phyloP scores from a whole-genome alignment of 2,888 invertebrate genomes.

The Xylophagus ater region DNA sequence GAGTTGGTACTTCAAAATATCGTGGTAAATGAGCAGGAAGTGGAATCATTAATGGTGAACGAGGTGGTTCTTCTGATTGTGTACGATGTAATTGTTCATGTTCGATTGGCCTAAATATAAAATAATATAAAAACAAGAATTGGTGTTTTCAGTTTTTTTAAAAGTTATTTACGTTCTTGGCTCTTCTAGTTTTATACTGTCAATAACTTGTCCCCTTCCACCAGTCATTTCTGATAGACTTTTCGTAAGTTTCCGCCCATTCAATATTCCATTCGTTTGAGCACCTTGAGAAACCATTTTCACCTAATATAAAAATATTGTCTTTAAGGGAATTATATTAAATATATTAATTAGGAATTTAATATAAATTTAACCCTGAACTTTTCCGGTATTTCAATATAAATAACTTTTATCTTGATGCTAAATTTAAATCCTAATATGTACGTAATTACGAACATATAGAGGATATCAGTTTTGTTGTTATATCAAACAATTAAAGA shows the following conservation, averaged over 20 bases:
- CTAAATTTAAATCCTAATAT: no score
- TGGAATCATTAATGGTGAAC: slow-evolving; percentile 41
- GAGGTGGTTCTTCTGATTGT: slow-evolving; percentile 73
- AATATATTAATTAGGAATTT: no score
- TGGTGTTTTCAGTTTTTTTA: no score
- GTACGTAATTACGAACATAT: no score
- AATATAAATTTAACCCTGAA: no score
- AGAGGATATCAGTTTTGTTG: no score
- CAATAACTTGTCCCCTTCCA: slow-evolving; percentile 22
- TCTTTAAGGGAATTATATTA: no score
- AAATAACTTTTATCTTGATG: no score
- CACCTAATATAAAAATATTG: slow-evolving; percentile 45
- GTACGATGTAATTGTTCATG: slow-evolving; percentile 73
- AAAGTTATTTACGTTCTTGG: slow-evolving; percentile 13
- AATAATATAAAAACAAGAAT: no score
- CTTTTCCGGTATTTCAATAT: no score
- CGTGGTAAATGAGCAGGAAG: slow-evolving; percentile 18
- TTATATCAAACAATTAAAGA: no score
- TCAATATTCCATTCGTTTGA: slow-evolving; percentile 71
- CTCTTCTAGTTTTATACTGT: slow-evolving; percentile 7
- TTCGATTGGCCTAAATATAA: slow-evolving; percentile 33
- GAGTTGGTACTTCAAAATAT: slow-evolving; percentile 32
- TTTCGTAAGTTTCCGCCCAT: slow-evolving; percentile 68
- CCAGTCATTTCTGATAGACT: slow-evolving; percentile 69
- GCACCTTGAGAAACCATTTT: slow-evolving; percentile 85